Evolutionary conservation across 2,888 invertebrate species (phyloP).

Genomic region (Deilephila porcellus): DNA sequence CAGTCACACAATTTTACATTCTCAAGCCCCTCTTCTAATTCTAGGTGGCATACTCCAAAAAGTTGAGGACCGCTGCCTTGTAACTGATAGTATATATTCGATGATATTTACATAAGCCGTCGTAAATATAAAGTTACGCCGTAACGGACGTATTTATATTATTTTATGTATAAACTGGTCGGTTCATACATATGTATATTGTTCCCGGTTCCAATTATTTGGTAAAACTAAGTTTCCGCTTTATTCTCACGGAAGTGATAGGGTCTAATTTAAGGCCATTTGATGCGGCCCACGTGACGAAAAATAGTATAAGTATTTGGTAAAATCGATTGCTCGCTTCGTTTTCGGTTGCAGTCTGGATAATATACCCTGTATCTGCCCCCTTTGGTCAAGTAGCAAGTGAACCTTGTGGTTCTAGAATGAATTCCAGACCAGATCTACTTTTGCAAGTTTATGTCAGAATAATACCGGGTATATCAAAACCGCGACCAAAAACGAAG

Average conservation of each 20-base stretch:
- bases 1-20: too few relatives aligned
- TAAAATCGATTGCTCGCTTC: not conserved
- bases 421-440: too few relatives aligned
- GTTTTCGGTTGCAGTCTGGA: too few relatives aligned
- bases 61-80: not conserved
- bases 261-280: not conserved
- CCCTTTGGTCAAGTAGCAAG: too few relatives aligned
- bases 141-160: conserved; percentile 35
- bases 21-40: not conserved
- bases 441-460: too few relatives aligned
- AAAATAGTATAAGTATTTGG: not conserved
- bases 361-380: too few relatives aligned
- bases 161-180: conserved; percentile 21
- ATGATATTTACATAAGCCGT: conserved; percentile 47
- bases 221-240: not conserved
- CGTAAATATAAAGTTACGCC: conserved; percentile 51
- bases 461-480: too few relatives aligned
- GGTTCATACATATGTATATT: conserved; percentile 18
- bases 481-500: too few relatives aligned
- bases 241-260: conserved; percentile 20
- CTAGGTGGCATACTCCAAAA: not conserved
- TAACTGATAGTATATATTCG: not conserved
- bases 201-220: not conserved
- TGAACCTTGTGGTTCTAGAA: too few relatives aligned
- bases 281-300: too few relatives aligned